These are phyloP conservation scores for Tenthredo livida DNA, from an alignment of 2,888 invertebrate genomes.

Conservation along the genomic window DNA sequence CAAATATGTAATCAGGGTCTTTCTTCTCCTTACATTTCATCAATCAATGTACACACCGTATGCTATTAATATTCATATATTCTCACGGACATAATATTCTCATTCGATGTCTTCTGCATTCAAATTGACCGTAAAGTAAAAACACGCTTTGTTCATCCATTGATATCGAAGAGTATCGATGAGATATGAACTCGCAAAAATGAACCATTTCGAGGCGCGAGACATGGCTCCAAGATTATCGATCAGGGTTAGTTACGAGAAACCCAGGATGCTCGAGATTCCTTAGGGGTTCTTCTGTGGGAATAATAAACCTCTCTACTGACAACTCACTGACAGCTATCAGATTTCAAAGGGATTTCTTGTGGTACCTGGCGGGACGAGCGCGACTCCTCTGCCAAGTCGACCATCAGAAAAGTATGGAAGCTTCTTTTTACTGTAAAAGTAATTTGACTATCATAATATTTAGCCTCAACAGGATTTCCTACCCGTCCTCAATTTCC, in stretches of 20 bases:
- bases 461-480: background rate
- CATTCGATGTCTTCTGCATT: background rate
- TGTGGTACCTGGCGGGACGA: background rate
- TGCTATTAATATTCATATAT: too few relatives aligned
- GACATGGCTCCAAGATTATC: background rate
- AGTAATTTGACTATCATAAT: constrained; percentile 1
- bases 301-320: constrained; percentile 7
- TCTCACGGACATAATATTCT: background rate
- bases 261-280: background rate
- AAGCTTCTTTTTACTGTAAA: background rate
- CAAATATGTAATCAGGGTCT: background rate
- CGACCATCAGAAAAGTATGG: too few relatives aligned
- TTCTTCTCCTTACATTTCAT: background rate
- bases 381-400: background rate
- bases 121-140: background rate
- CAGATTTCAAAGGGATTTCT: background rate
- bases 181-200: background rate
- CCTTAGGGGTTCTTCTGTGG: background rate
- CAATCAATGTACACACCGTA: background rate
- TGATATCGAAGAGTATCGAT: background rate
- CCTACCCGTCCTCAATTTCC: background rate
- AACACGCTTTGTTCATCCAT: background rate
- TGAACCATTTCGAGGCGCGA: background rate
- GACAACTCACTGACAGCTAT: constrained; percentile 17
- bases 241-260: constrained; percentile 11